Percentiles rank a stretch among this genome's conserved stretches.
Conservation (phyloP, 1,140 invertebrate species). For the Dendroctonus valens region DNA sequence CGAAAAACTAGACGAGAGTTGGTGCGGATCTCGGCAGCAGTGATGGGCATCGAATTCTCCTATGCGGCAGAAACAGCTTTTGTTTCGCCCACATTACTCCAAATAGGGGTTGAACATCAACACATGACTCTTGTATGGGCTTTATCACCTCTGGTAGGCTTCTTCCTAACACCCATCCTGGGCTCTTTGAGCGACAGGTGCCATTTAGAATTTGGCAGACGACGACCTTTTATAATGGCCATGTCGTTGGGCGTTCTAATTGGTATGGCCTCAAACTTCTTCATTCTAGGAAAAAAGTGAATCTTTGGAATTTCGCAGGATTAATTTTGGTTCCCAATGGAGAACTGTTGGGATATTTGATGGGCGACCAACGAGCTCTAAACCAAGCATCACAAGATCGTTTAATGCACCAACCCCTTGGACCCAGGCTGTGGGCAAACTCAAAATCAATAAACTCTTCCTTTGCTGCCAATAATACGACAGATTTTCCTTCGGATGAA, state of each 20-base stretch:
- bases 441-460: not conserved
- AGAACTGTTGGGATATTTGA: conserved; percentile 72
- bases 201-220: conserved; percentile 71
- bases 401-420: not conserved
- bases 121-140: conserved; percentile 97
- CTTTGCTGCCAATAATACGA: not conserved
- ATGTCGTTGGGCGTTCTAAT: conserved; percentile 86
- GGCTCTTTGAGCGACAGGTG: conserved; percentile 92
- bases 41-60: conserved; percentile 97
- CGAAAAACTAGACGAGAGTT: conserved; percentile 80
- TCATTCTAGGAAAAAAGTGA: not conserved
- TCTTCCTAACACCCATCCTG: conserved; percentile 89
- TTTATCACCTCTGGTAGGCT: conserved; percentile 85
- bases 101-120: conserved; percentile 86
- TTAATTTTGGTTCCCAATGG: conserved; percentile 89
- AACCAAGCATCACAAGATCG: conserved; percentile 44
- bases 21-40: conserved; percentile 84
- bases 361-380: conserved; percentile 66
- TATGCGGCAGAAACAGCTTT: conserved; percentile 97
- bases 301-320: conserved; percentile 55
- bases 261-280: conserved; percentile 56
- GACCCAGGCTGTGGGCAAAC: not conserved
- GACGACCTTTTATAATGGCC: conserved; percentile 88
- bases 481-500: not conserved
- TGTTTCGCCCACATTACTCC: conserved; percentile 90